Evolutionary conservation across 2,113 vertebrate species (phyloP).

Genomic region (Microcebus griseorufus): DNA sequence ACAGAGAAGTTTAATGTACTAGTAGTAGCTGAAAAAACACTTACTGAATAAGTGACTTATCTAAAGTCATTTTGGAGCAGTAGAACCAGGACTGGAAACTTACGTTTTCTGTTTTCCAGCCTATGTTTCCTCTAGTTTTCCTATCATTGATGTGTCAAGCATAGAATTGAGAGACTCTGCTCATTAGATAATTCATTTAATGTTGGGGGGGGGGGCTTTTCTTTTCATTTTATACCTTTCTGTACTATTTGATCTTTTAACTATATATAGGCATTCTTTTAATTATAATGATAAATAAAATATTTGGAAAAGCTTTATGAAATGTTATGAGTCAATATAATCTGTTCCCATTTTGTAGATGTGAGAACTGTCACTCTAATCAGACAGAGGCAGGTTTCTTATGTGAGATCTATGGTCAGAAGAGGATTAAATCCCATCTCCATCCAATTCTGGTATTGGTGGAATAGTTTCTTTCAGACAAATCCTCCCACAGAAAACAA

Average conservation of each 20-base stretch:
- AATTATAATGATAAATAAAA: conserved; percentile 10
- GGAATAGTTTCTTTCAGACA: neutral
- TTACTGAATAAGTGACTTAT: conserved; percentile 8
- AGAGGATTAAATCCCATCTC: neutral
- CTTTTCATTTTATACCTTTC: neutral
- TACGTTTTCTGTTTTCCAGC: conserved; percentile 21
- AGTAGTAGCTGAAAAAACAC: neutral
- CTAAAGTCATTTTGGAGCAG: conserved; percentile 23
- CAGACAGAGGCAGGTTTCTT: neutral
- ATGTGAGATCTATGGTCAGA: neutral
- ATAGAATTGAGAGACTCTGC: neutral
- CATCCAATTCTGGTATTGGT: neutral
- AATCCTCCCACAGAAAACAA: neutral
- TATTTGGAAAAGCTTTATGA: conserved; percentile 29
- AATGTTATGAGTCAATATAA: neutral
- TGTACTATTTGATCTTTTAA: conserved; percentile 17
- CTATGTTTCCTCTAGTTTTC: neutral
- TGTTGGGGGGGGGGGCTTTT: neutral
- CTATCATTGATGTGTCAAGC: neutral
- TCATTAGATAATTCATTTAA: conserved; percentile 17
- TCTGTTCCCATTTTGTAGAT: neutral
- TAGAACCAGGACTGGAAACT: conserved; percentile 25
- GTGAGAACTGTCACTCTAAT: neutral
- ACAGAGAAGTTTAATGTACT: neutral
- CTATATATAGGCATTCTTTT: neutral